Base-by-base conservation (phyloP, 2,888 invertebrate genomes). In the Acrocyrtus sp. region DNA sequence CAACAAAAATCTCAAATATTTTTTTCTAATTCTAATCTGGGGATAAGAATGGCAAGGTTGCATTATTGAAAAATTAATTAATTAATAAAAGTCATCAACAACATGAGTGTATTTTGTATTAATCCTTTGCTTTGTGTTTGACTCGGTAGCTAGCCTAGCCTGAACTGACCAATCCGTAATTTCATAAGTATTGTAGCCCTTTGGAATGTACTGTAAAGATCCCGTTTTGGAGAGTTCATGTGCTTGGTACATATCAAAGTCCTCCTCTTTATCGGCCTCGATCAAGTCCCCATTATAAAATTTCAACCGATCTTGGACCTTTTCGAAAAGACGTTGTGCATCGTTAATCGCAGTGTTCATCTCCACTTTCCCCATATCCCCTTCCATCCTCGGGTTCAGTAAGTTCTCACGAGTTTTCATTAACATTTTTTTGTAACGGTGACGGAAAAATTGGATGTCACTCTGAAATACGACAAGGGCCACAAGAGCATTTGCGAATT, bases 141-240 rank as follows among this genome's bases (percentile, higher is more conserved):
- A 39, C 60, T 68, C 67, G 6, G 67, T 68, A 10, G 67, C 50
- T 24, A 68, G 45, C 41, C 67, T 51, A 2, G 67, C 67, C 24
- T 68, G 67, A 10, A 68, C 60, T n/a, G 67, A 68, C 67, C 67
- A 68, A 39, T 68, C 67, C 10, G 67, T 68, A 24, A 68, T 68
- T 21, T 68, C 67, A 53, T 68, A 68, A 5, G 67, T 68, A 41
- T 68, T 68, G 27, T 68, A 68, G 3, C 67, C 67, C 27, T 53
- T 60, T 12, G 67, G 67, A 53, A 68, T 68, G 53, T 68, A 68
- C 60, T 68, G 60, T 12, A 68, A 24, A 51, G 58, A 51, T n/a
- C 67, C 67, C 1, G 60, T 51, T 53, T 60, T 68, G 21, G 67
- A 58, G 4, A 68, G 60, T 27, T 68, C 41, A 26, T 45, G 51